Evolutionary conservation across 2,797 vertebrate genomes (phyloP).

Genomic region (Lagorchestes hirsutus): DNA sequence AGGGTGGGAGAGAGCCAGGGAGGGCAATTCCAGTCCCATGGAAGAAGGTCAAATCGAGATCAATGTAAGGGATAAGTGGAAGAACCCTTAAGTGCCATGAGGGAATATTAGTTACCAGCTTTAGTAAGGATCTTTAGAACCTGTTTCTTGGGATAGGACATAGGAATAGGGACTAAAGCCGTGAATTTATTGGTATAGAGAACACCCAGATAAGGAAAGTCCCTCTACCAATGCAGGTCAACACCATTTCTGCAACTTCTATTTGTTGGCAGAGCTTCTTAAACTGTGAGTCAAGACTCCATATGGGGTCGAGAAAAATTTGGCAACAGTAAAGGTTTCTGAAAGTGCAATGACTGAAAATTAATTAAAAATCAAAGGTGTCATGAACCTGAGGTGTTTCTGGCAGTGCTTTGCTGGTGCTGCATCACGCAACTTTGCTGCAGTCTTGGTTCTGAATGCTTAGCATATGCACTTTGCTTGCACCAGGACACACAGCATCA

Average conservation of each 20-base stretch:
- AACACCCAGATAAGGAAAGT: not conserved
- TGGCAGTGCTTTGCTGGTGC: too few relatives aligned
- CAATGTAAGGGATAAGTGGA: not conserved
- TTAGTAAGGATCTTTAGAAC: not conserved
- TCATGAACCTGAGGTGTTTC: too few relatives aligned
- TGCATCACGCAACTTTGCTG: too few relatives aligned
- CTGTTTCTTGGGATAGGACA: not conserved
- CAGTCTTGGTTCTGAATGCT: too few relatives aligned
- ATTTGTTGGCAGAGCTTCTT: not conserved
- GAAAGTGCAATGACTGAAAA: too few relatives aligned
- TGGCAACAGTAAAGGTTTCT: too few relatives aligned
- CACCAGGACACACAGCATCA: too few relatives aligned
- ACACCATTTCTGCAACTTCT: not conserved
- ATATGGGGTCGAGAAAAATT: too few relatives aligned
- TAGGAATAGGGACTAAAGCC: not conserved
- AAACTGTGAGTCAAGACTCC: too few relatives aligned
- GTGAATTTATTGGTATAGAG: not conserved
- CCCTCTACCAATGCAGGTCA: not conserved
- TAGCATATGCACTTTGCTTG: too few relatives aligned
- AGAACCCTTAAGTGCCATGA: not conserved
- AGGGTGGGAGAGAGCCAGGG: not conserved
- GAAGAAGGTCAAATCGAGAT: not conserved
- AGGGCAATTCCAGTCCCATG: not conserved
- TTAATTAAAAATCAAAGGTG: too few relatives aligned
- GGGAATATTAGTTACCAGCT: not conserved